Evolutionary conservation across 2,888 invertebrate genomes (phyloP).

Genomic region (Hedychridium roseum): DNA sequence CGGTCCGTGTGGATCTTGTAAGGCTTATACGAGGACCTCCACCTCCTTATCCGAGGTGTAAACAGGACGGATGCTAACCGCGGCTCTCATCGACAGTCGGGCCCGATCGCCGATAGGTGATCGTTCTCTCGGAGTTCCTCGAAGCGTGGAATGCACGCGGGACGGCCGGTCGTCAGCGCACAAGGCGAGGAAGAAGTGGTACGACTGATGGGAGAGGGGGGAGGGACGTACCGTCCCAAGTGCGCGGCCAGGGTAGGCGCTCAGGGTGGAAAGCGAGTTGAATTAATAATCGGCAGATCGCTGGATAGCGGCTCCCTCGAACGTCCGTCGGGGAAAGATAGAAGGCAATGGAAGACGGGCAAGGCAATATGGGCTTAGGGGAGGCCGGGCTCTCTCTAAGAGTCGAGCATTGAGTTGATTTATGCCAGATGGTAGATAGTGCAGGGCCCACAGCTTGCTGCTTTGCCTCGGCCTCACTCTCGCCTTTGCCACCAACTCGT

Average conservation of each 20-base stretch:
- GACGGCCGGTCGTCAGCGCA: not conserved
- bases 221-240: constrained; percentile 11
- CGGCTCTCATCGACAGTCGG: constrained; percentile 20
- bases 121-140: constrained; percentile 2
- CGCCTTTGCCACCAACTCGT: no score
- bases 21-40: constrained; percentile 8
- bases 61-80: constrained; percentile 19
- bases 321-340: constrained; percentile 27
- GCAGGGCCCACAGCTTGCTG: constrained; percentile 41
- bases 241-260: constrained; percentile 24
- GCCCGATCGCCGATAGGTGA: constrained; percentile 6
- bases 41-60: constrained; percentile 25
- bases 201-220: not conserved
- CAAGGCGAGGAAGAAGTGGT: not conserved
- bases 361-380: constrained; percentile 54
- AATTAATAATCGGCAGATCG: constrained; percentile 61
- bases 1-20: no score
- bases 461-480: constrained; percentile 43
- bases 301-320: constrained; percentile 49
- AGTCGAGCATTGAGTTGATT: constrained; percentile 61
- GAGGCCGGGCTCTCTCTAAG: constrained; percentile 51
- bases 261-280: constrained; percentile 46
- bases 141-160: not conserved
- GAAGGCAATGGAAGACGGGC: constrained; percentile 41
- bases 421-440: constrained; percentile 62